phyloP scores from a whole-genome alignment of 2,888 invertebrate species.

The Morinoia aosen region DNA sequence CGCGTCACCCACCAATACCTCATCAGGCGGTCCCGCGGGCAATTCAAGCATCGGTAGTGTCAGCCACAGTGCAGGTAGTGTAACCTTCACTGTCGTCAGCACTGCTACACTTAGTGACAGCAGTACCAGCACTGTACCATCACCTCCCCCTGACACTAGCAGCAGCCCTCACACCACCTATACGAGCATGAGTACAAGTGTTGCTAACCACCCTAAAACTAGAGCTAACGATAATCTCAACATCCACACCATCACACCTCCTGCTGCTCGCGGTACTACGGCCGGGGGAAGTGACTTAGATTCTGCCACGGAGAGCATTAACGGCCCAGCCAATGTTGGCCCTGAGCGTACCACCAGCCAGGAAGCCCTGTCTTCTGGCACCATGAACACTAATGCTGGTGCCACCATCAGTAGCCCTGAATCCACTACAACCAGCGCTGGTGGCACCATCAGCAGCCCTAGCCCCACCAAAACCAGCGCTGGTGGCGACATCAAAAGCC shows the following conservation, averaged over 20 bases:
- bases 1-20: background rate
- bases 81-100: background rate
- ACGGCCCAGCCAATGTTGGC: background rate
- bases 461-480: background rate
- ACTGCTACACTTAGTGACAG: background rate
- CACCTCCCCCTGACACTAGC: background rate
- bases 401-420: background rate
- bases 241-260: background rate
- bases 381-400: background rate
- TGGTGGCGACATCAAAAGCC: background rate
- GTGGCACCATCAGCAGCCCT: background rate
- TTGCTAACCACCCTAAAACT: background rate
- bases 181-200: background rate
- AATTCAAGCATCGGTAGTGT: background rate
- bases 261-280: background rate
- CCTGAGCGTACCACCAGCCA: background rate
- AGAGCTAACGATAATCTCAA: background rate
- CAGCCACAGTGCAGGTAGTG: background rate
- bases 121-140: background rate
- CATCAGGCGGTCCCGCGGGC: background rate
- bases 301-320: background rate
- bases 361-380: background rate
- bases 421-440: background rate
- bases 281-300: background rate
- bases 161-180: background rate